These are phyloP conservation scores for Bemisia tabaci DNA, from an alignment of 1,140 invertebrate species.

Conservation along the genomic window DNA sequence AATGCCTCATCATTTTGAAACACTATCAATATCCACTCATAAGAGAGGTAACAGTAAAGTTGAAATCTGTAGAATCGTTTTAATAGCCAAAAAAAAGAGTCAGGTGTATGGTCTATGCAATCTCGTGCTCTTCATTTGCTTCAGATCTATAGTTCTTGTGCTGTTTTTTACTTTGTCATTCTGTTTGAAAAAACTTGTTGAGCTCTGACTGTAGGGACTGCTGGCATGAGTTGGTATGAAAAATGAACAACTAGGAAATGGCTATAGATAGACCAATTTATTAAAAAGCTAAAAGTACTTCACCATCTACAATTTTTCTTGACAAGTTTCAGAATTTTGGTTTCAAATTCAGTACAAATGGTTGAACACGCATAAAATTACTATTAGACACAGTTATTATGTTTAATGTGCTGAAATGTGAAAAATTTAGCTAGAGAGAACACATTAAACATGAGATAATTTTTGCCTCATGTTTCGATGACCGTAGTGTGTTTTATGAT, in stretches of 20 bases:
- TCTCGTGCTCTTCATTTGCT: too few species aligned
- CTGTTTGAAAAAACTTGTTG: too few species aligned
- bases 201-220: too few species aligned
- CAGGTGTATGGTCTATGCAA: too few species aligned
- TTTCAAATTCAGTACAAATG: background rate
- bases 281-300: background rate
- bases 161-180: too few species aligned
- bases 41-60: too few species aligned
- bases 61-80: too few species aligned
- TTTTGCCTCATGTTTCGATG: background rate
- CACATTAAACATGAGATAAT: background rate
- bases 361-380: background rate
- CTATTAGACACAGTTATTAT: background rate
- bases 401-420: background rate
- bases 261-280: background rate
- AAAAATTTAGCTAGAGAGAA: background rate
- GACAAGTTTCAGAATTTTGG: background rate
- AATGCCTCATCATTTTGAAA: too few species aligned
- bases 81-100: too few species aligned
- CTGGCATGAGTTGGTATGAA: too few species aligned
- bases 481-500: background rate
- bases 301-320: background rate
- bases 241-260: background rate
- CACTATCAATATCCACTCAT: too few species aligned
- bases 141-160: too few species aligned